phyloP scores from a whole-genome alignment of 2,888 invertebrate genomes.

The Aleiodes testaceus region DNA sequence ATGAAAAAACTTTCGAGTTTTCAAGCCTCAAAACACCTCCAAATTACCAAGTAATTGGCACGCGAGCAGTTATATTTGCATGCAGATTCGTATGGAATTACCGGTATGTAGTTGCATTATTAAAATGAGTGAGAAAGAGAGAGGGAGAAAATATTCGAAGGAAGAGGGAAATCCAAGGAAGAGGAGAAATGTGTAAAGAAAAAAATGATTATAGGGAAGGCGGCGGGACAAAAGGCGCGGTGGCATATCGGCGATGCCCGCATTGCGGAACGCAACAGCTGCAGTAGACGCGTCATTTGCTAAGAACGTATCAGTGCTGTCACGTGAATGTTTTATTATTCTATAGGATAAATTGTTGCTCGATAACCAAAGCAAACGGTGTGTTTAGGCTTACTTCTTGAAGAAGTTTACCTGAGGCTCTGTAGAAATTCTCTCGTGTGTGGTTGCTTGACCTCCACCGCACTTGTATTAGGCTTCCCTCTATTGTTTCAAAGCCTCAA shows the following conservation, averaged over 20 bases:
- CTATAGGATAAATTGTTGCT: constrained; percentile 58
- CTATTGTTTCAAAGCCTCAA: constrained; percentile 28
- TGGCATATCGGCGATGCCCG: constrained; percentile 58
- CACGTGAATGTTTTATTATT: constrained; percentile 47
- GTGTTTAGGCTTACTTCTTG: constrained; percentile 16
- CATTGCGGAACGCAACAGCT: constrained; percentile 69
- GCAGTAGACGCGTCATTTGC: constrained; percentile 68
- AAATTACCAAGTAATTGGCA: constrained; percentile 48
- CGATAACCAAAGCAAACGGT: constrained; percentile 55
- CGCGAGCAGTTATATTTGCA: constrained; percentile 56
- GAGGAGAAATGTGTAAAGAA: constrained; percentile 34
- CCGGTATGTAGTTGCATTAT: constrained; percentile 50
- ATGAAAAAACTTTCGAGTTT: constrained; percentile 37
- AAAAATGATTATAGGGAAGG: constrained; percentile 20
- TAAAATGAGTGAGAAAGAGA: constrained; percentile 44
- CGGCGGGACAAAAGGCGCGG: constrained; percentile 41
- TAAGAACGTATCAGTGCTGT: constrained; percentile 65
- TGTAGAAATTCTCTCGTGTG: not conserved
- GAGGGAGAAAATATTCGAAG: not conserved
- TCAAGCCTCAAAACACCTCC: constrained; percentile 32
- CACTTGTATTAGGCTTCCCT: not conserved
- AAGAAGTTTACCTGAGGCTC: not conserved
- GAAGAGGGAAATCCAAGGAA: constrained; percentile 12
- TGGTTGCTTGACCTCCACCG: not conserved
- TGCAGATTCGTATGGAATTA: constrained; percentile 49